Base-by-base conservation (phyloP, 1,140 invertebrate genomes). In the Aphidius ervi region DNA sequence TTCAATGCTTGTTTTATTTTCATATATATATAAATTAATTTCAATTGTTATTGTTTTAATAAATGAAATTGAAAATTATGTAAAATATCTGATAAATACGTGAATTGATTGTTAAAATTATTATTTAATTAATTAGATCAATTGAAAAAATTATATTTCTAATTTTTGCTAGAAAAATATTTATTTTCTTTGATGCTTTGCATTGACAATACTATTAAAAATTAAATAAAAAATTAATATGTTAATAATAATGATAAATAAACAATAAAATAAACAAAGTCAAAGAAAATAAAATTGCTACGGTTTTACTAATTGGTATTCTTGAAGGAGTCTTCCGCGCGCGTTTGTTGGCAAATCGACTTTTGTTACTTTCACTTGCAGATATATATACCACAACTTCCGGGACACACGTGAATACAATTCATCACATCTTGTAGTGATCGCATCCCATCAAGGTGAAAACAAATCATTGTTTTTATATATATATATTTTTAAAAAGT, bases 261-360 rank as follows among this genome's bases (percentile, higher is more conserved):
- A 16, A 16, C 16, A 16, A 16, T 16, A 16, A 49, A 40, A 40
- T 6, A 8, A 52, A 23, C 31, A 56, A 40, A 40, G 6, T 16
- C 16, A 40, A 57, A 10, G 42, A 42, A 58, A 37, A 42, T 10
- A 10, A 58, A 55, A 57, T 43, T 52, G 39, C 46, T 56, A 61
- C 54, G 49, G 60, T 62, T 62, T 47, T 48, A 55, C 60, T 62
- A 62, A 62, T 62, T 62, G 60, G 54, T 62, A 62, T 62, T 62
- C 58, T 31, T 42, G 39, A 52, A 41, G 49, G 49, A 55, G 42
- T 60, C 60, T 62, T 62, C 60, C 54, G 54, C 43, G 45, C 56
- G 55, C 52, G 40, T 45, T 55, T 23, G 53, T 62, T 62, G 60
- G 60, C 60, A 62, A 62, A 62, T 62, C 60, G 60, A 57, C 53